A percentile compares a stretch with the other conserved stretches of the same genome.
Evolutionary conservation across 2,888 invertebrate genomes (phyloP).

Genomic region (Barypeithes pellucidus): DNA sequence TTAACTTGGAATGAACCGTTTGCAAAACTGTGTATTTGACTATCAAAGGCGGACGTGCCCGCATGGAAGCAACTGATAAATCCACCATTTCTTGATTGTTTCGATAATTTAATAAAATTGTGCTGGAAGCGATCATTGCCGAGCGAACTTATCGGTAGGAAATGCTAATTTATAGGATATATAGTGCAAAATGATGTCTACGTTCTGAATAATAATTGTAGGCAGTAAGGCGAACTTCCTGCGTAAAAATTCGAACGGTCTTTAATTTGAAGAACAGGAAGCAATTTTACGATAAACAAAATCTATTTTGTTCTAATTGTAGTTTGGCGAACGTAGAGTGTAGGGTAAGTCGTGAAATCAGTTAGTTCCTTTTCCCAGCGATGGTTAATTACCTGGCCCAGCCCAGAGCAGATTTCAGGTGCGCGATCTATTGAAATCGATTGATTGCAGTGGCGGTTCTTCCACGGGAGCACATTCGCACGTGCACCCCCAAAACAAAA

Average conservation of each 20-base stretch:
- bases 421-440: constrained; percentile 31
- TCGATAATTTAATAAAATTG: constrained; percentile 50
- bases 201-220: constrained; percentile 45
- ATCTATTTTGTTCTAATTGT: constrained; percentile 42
- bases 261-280: constrained; percentile 43
- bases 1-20: constrained; percentile 12
- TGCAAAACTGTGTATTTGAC: constrained; percentile 18
- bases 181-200: constrained; percentile 49
- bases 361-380: constrained; percentile 28
- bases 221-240: constrained; percentile 41
- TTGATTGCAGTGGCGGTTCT: too few relatives aligned
- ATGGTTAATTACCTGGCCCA: constrained; percentile 16
- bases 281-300: constrained; percentile 43
- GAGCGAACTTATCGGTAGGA: constrained; percentile 47
- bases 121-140: constrained; percentile 46
- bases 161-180: constrained; percentile 49
- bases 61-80: constrained; percentile 44
- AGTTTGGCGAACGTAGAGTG: constrained; percentile 29
- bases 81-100: constrained; percentile 45
- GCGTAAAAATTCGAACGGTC: constrained; percentile 34
- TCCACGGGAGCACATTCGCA: too few relatives aligned
- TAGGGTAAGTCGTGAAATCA: constrained; percentile 26
- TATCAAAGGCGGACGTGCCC: constrained; percentile 47
- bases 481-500: too few relatives aligned
- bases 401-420: constrained; percentile 25